Evolutionary conservation across 2,888 invertebrate genomes (phyloP), one percentile per base, ranked within the genome.

Genomic region (Micoletzkya japonica): DNA sequence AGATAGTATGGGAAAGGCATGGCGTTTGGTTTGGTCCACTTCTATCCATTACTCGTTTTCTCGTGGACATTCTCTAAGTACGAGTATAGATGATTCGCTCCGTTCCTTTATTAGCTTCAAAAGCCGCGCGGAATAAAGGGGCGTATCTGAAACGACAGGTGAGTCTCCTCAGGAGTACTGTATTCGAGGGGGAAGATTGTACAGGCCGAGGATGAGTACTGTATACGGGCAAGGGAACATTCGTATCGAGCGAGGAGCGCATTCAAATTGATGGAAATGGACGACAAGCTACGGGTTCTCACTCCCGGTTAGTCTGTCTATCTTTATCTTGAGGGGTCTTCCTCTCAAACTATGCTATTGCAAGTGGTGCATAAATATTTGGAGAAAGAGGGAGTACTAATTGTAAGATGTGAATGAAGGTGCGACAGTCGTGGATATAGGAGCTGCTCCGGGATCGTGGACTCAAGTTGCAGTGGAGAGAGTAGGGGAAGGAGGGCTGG

Each of bases 391-490:
- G 20, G 4, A 60, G 1, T 1, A 2, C n/a, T 24, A 64, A 52
- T 7, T 36, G 14, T 39, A 59, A 7, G 30, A 32, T 39, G 26
- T 14, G n/a, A 10, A 54, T 70, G 56, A 63, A 74, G 79, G 74
- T 2, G 60, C 54, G 34, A 72, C 68, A n/a, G 81, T 82, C 34
- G 28, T 81, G 20, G 82, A 83, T 64, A 69, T 83, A 17, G 82
- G 82, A 4, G 81, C 80, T 59, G 85, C 85, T 30, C 85, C 85
- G 4, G 85, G 85, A 0, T 82, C 84, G 17, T 85, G 85, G 85
- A 76, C 79, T 49, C 85, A 85, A 76, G 83, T 85, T 0, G 78
- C 77, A 4, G 75, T 77, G 3, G 75, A 77, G 26, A 74, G 74
- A 10, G 64, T 37, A 7, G n/a, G 14, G 14, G 44, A 36, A 3